Evolutionary conservation across 2,888 invertebrate genomes (phyloP).

Genomic region (Iselma pallidipennis): DNA sequence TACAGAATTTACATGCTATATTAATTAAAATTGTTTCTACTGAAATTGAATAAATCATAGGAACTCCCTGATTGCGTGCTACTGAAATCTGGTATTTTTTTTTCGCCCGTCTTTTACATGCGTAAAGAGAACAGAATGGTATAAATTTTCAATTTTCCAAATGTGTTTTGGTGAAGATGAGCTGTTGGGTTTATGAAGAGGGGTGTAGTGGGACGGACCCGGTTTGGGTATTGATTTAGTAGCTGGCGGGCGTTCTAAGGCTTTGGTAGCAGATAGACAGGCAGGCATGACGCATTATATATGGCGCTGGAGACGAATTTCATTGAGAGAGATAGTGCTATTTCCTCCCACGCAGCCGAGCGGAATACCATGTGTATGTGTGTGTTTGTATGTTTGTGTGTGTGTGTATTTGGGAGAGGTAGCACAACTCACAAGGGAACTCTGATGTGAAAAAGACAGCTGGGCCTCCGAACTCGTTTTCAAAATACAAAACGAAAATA

Average conservation of each 20-base stretch:
- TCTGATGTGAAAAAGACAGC: constrained; percentile 57
- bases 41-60: background rate
- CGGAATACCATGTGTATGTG: constrained; percentile 40
- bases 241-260: constrained; percentile 56
- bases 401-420: constrained; percentile 15
- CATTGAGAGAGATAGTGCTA: constrained; percentile 37
- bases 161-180: constrained; percentile 45
- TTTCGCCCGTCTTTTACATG: background rate
- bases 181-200: constrained; percentile 40
- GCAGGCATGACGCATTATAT: constrained; percentile 58
- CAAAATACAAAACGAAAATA: constrained; percentile 41
- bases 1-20: background rate
- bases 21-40: background rate
- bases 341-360: constrained; percentile 35
- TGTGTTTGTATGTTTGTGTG: constrained; percentile 14
- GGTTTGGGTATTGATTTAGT: constrained; percentile 57
- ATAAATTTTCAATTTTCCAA: constrained; percentile 46
- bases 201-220: constrained; percentile 38
- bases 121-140: constrained; percentile 24
- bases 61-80: constrained; percentile 3
- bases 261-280: constrained; percentile 57
- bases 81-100: constrained; percentile 1
- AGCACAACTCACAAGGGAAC: constrained; percentile 28
- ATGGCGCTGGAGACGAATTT: constrained; percentile 58
- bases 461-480: constrained; percentile 43